Evolutionary conservation across 2,888 invertebrate genomes (phyloP), one percentile per base, ranked within the genome.

Genomic region (Lissocephala sabroskyi): DNA sequence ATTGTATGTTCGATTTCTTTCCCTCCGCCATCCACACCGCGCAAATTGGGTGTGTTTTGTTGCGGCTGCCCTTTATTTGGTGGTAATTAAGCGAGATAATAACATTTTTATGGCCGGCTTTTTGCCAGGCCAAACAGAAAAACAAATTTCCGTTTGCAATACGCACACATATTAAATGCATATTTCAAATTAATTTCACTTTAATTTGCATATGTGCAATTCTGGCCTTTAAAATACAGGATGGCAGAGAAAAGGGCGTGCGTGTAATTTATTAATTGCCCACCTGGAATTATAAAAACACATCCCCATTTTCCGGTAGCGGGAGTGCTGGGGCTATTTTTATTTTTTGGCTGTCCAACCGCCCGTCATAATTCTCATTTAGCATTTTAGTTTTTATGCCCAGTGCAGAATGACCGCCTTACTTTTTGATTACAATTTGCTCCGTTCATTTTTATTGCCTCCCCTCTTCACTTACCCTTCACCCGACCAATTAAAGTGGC

Each of bases 201-300:
- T 55, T 63, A 63, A 71, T 70, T 71, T 66, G 67, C n/a, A n/a
- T n/a, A n/a, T n/a, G n/a, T n/a, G n/a, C n/a, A n/a, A n/a, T n/a
- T n/a, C n/a, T n/a, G n/a, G n/a, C n/a, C n/a, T n/a, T n/a, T n/a
- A n/a, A n/a, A n/a, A n/a, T n/a, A n/a, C n/a, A n/a, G n/a, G n/a
- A n/a, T n/a, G n/a, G n/a, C n/a, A n/a, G n/a, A n/a, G n/a, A n/a
- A n/a, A n/a, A n/a, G n/a, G n/a, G n/a, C n/a, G n/a, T n/a, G n/a
- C n/a, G n/a, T n/a, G 48, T 59, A 58, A 62, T 70, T 56, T 51
- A 65, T 65, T 56, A 58, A 62, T 74, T 65, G 40, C 52, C 47
- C 43, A 47, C 49, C 60, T 60, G 32, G 52, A 58, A 58, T 60
- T 60, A 52, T 52, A n/a, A n/a, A n/a, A n/a, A n/a, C n/a, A n/a